Conservation (phyloP, 2,888 invertebrate genomes). For the Operophtera brumata region DNA sequence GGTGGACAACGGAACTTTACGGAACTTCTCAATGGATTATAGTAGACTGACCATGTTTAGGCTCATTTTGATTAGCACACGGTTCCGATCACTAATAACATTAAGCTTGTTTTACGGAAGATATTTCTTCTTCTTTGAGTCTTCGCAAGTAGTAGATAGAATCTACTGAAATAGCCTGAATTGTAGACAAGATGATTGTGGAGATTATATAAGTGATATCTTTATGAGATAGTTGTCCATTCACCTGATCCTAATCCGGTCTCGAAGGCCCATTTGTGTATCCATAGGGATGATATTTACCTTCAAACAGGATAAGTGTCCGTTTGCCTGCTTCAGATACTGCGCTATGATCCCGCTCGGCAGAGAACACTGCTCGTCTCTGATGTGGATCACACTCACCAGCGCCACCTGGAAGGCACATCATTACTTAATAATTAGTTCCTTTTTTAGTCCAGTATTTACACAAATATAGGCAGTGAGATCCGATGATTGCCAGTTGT, state of each 20-base stretch:
- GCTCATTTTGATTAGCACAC: too few relatives aligned
- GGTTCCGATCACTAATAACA: too few relatives aligned
- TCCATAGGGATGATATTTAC: conserved; percentile 56
- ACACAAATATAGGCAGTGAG: neutral
- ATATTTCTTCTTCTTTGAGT: too few relatives aligned
- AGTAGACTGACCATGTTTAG: too few relatives aligned
- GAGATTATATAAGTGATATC: too few relatives aligned
- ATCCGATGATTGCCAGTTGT: too few relatives aligned
- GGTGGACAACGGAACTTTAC: too few relatives aligned
- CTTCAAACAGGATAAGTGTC: conserved; percentile 90
- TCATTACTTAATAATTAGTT: neutral
- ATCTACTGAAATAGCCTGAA: too few relatives aligned
- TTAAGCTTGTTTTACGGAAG: too few relatives aligned
- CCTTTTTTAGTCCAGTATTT: neutral
- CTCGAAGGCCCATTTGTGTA: neutral
- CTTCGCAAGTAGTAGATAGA: too few relatives aligned
- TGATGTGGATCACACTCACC: conserved; percentile 90
- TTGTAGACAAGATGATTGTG: too few relatives aligned
- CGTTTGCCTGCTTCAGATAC: conserved; percentile 91
- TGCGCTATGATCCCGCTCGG: conserved; percentile 91
- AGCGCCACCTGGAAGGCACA: conserved; percentile 84
- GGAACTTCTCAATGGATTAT: too few relatives aligned
- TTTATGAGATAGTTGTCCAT: neutral
- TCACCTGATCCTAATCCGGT: neutral
- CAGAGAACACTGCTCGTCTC: conserved; percentile 88